Evolutionary conservation across 35 echinoderm and acorn worm genomes (phyloP), one percentile per base, ranked within the genome.

Genomic region (Apostichopus parvimensis): DNA sequence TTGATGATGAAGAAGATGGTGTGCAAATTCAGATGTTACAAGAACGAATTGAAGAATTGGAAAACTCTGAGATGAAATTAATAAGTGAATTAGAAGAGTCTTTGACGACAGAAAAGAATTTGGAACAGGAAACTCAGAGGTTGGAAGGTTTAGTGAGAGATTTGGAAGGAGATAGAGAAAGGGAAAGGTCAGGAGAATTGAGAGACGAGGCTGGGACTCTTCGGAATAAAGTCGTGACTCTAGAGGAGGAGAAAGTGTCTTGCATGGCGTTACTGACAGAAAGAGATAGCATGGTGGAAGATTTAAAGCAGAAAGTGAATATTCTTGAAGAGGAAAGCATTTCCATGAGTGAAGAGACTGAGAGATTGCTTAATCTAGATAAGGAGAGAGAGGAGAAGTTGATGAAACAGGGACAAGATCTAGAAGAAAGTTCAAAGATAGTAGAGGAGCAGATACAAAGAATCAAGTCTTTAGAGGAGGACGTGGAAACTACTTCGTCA

Each of bases 361-460:
- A 88, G 14, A 65, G 54, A 18, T 22, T 88, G 23, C 23, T 25
- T 15, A 78, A 53, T 20, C 18, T 22, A 21, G 89, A 54, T 15
- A 26, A 91, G 75, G 6, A 79, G 53, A 91, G 73, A 57, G 53
- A 91, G 18, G 61, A 88, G 52, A 62, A 71, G 57, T 75, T 94
- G 11, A 55, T 82, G 55, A 80, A 86, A 53, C 90, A 24, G 25
- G 70, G 91, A 55, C 82, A 93, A 24, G 86, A 94, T 28, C 91
- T 98, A 54, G 90, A 95, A 68, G 90, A 92, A 59, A 95, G 58
- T 54, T 84, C 81, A 57, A 59, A 84, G 14, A 21, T 3, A 84
- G 6, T 58, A 14, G 81, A 84, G 59, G 81, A 84, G 53, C 58
- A 58, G 14, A 15, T 58, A 20, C 54, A 22, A n/a, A 84, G n/a